Evolutionary conservation across 1,140 invertebrate species (phyloP).

Genomic region (Atta texana): DNA sequence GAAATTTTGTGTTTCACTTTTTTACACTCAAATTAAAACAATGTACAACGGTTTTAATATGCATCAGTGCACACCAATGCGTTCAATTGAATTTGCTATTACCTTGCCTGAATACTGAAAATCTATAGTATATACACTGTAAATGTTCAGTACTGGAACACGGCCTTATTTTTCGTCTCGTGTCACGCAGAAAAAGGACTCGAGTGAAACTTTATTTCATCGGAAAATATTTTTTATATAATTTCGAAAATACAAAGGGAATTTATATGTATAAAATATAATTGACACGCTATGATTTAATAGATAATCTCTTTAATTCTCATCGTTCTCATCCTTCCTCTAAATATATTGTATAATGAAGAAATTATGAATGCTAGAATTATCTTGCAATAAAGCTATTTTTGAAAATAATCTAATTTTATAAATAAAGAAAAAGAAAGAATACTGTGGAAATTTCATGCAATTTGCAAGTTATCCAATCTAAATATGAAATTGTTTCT

Average conservation of each 20-base stretch:
- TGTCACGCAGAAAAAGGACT: too few relatives aligned
- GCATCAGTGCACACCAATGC: too few relatives aligned
- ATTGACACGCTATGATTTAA: background rate
- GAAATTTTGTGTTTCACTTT: too few relatives aligned
- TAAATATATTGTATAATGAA: background rate
- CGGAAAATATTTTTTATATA: background rate
- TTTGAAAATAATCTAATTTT: background rate
- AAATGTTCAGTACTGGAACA: too few relatives aligned
- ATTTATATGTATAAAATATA: background rate
- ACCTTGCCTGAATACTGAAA: too few relatives aligned
- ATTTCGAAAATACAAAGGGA: background rate
- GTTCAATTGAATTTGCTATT: too few relatives aligned
- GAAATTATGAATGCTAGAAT: slow-evolving; percentile 9
- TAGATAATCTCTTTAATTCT: background rate
- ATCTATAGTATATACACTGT: too few relatives aligned
- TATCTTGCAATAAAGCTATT: background rate
- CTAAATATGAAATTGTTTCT: too few relatives aligned
- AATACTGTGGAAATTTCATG: background rate
- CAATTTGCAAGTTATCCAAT: too few relatives aligned
- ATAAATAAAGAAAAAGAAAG: background rate
- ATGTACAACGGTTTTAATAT: too few relatives aligned
- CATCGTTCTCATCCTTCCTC: background rate
- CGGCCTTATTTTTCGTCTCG: background rate
- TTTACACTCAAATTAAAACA: too few relatives aligned
- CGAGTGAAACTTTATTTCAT: background rate